Percentiles rank a stretch among this genome's conserved stretches.
These are phyloP conservation scores for Petrolisthes manimaculis DNA, from an alignment of 2,888 invertebrate genomes.

Conservation along the genomic window DNA sequence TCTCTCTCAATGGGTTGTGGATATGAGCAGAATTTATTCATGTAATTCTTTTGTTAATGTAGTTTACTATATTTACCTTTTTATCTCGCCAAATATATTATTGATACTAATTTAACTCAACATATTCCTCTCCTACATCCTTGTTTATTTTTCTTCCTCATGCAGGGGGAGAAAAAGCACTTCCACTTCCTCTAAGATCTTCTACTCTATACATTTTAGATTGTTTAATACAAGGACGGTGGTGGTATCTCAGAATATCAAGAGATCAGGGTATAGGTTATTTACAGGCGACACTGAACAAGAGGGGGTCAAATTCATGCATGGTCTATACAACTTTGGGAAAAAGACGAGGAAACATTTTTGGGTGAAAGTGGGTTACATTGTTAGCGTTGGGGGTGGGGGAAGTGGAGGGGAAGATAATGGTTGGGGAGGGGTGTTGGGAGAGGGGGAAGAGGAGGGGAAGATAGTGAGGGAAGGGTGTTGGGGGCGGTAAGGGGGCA, in stretches of 20 bases:
- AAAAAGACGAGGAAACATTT: not conserved
- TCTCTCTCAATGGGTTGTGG: conserved; percentile 34
- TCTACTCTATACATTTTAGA: not conserved
- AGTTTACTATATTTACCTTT: conserved; percentile 23
- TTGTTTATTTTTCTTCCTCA: not conserved
- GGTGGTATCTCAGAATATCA: conserved; percentile 13
- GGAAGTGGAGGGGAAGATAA: not conserved
- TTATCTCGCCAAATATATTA: not conserved
- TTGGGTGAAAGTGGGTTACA: not conserved
- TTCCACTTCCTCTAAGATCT: too few relatives aligned
- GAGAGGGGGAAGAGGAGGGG: too few relatives aligned
- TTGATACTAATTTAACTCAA: not conserved
- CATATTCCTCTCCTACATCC: not conserved
- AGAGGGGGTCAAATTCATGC: not conserved
- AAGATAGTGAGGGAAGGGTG: too few relatives aligned
- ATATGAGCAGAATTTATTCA: conserved; percentile 51
- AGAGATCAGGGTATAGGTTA: not conserved
- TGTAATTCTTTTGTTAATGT: conserved; percentile 49
- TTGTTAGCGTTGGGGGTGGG: not conserved
- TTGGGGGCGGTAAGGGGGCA: too few relatives aligned
- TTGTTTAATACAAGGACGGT: not conserved
- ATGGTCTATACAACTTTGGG: not conserved
- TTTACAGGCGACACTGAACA: not conserved
- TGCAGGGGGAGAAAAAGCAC: not conserved
- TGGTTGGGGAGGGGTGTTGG: not conserved